Evolutionary conservation across 2,797 vertebrate species (phyloP), one percentile per base, ranked within the genome.

Genomic region (Jordanella pulchra): DNA sequence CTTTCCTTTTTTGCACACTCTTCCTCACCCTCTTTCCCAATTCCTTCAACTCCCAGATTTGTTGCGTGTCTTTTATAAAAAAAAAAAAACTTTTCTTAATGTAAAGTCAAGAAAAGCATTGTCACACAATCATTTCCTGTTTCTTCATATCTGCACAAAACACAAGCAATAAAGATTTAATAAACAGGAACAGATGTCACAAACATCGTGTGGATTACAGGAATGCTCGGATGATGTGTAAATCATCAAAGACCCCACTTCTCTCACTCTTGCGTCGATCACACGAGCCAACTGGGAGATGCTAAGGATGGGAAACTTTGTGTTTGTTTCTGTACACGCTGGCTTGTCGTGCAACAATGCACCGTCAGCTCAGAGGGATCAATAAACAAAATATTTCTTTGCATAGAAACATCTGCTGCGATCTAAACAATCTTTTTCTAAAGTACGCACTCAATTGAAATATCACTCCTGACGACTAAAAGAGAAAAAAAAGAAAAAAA

Each of bases 81-180:
- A 90, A 87, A 76, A 83, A 68, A 65, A n/a, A n/a, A n/a, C n/a
- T n/a, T n/a, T n/a, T 84, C 90, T 91, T 90, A 93, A 92, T 90
- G 79, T 82, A 87, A 93, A 93, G 89, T 86, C 87, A 77, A 78
- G 82, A 85, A 83, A 72, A 75, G 85, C 84, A 82, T 69, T 61
- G 78, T 81, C 78, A 50, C 69, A 64, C 66, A 76, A 82, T 87
- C 81, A 71, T 64, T 67, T 35, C 66, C 15, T 66, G 68, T 72
- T 60, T 63, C 25, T 67, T 81, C 45, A 72, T 42, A 64, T 54
- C 21, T 50, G 44, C 10, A 42, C 71, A 54, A 67, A 54, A 70
- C 75, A 55, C 10, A 13, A 67, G 66, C 60, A 65, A 76, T 78
- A 51, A 67, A 68, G 71, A 65, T 85, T 72, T 74, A 87, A 89